Base-by-base conservation (phyloP, 2,113 vertebrate genomes). In the Coreoperca whiteheadi region DNA sequence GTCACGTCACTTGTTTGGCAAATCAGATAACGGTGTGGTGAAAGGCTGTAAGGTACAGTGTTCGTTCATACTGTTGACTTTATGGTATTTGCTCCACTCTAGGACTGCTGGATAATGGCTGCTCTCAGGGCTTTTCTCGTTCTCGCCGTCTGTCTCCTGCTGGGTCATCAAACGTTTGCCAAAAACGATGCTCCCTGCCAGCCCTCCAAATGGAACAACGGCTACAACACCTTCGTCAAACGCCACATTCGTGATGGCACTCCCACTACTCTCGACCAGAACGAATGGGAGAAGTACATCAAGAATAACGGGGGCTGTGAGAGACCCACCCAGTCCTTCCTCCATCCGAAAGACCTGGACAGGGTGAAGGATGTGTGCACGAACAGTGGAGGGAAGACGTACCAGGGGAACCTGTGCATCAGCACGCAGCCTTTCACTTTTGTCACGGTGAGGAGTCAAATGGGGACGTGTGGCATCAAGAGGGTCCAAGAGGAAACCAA, bases 251-350 rank as follows among this genome's bases (percentile, higher is more conserved):
- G 74, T 8, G 0, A 51, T 0, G 94, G 86, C 0, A 71, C 77
- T 2, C 95, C 95, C 0, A 3, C 7, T 0, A 80, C 85, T 1
- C 28, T 74, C 0, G 64, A 95, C 74, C 63, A 86, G 3, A 89
- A 90, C 2, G 66, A 82, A 0, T 96, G 95, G 95, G 34, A 75
- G 54, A 50, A 5, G 0, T 94, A 92, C 77, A 93, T 96, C 60
- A 74, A 8, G 64, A 46, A 79, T 1, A 77, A 91, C 14, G 81
- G 85, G 0, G 89, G 76, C 60, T 96, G 95, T n/a, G 4, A 32
- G 53, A 80, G 95, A 43, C 95, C 95, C 34, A 95, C 95, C 0
- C 95, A 96, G 93, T 96, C 95, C 11, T 96, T 96, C 74, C 88
- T 96, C n/a, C 53, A 51, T 0, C 54, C 70, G 0, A 6, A 30